Base-by-base conservation (phyloP, 92 coral and sea anemone genomes). In the Bergia sp. region DNA sequence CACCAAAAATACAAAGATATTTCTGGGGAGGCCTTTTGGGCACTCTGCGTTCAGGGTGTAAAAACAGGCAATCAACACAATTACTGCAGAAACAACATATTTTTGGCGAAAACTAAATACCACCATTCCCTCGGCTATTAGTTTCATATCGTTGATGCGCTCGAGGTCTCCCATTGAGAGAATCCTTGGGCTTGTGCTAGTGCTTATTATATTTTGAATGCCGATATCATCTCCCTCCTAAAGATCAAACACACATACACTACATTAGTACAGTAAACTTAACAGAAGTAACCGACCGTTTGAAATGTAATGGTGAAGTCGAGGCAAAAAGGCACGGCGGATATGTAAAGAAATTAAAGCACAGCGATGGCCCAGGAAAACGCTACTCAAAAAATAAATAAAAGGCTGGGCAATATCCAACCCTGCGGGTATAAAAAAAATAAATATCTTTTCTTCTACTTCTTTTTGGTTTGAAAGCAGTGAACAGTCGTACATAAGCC, bases 181-280 rank as follows among this genome's bases (percentile, higher is more conserved):
- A 13, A 53, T 7, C 36, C 82, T 5, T 21, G 83, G 83, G 71
- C 83, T 80, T 29, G 83, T 81, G 44, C 83, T 57, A 9, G 10
- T 81, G 20, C 82, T 79, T 6, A 47, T 29, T 9, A 79, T 49
- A 0, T 47, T 15, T 7, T n/a, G 64, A 37, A 5, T 41, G 42
- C 47, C 82, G 20, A 45, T 81, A 81, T 81, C 85, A 57, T 80
- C 85, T 58, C 85, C 85, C 85, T 38, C 74, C 85, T 81, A 61
- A 37, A 81, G 67, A 81, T 57, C 20, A 50, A 64, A 64, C 43
- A 58, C 53, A 80, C 44, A 80, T 49, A 61, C 73, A 81, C 75
- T 39, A 18, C 53, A 39, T 81, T 81, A 55, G 85, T 61, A 40
- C 75, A 81, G 36, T 5, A 81, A 58, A 64, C 53, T n/a, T 39